Base-by-base conservation (phyloP, 2,797 vertebrate genomes). In the Malurus leucopterus region DNA sequence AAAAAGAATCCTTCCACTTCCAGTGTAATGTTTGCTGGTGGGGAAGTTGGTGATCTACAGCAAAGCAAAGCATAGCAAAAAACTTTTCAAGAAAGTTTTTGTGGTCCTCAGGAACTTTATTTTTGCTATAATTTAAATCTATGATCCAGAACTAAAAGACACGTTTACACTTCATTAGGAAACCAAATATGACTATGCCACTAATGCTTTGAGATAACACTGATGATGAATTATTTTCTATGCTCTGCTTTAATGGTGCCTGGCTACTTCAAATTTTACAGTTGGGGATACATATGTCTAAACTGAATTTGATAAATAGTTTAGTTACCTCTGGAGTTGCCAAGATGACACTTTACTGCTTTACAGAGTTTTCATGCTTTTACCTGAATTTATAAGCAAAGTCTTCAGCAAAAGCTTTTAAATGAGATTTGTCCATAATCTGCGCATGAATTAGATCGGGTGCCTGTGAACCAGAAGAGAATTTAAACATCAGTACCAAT, bases 391-490 rank as follows among this genome's bases (percentile, higher is more conserved):
- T 95, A 84, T 87, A 89, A 88, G 30, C 64, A 86, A 91, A 44
- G 62, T 80, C 61, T 78, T 84, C 67, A 40, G 61, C 30, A 32
- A 83, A 93, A 84, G 20, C 55, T 95, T 91, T 65, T 91, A 94
- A 95, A 93, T 59, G 43, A 83, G 72, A 90, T 95, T 95, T 94
- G 65, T 78, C 55, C 83, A 43, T 64, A 85, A 88, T 44, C 41
- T 91, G 38, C 81, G 53, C 46, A 88, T 36, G 77, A 91, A 91
- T 89, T 92, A 90, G 84, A 63, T 75, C 38, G 79, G 51, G 27
- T 89, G 19, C 40, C 57, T 86, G 15, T 79, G 61, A 80, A 75
- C 32, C 57, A 59, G 69, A 78, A 84, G 57, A 76, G 40, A 91
- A 85, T 92, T 78, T 92, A 88, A 94, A 51, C 38, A 63, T 53